These are phyloP conservation scores for Halictus quadricinctus DNA, from an alignment of 2,888 invertebrate species.

Conservation along the genomic window DNA sequence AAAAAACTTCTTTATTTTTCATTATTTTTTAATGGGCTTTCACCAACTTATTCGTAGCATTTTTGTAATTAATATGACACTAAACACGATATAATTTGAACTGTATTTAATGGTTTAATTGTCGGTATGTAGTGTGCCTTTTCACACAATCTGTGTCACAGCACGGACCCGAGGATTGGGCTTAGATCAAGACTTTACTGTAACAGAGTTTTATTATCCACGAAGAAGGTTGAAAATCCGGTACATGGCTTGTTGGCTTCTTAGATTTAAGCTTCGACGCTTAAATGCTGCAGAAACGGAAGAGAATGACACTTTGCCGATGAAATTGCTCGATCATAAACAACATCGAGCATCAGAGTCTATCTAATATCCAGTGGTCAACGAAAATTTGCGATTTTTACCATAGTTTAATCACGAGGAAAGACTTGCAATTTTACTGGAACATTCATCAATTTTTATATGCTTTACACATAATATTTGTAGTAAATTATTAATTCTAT, in stretches of 20 bases:
- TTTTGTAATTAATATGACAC: too few relatives aligned
- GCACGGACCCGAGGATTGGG: too few relatives aligned
- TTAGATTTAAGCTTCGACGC: constrained; percentile 67
- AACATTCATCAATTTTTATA: neutral
- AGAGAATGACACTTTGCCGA: neutral
- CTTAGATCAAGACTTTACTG: too few relatives aligned
- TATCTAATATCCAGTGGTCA: neutral
- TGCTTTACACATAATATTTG: neutral
- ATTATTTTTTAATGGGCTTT: too few relatives aligned
- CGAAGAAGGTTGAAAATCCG: constrained; percentile 26
- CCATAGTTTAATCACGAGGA: neutral
- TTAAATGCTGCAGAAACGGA: constrained; percentile 47
- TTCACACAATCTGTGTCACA: too few relatives aligned
- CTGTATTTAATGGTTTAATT: too few relatives aligned
- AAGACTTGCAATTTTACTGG: neutral
- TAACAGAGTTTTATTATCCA: neutral
- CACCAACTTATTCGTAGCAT: too few relatives aligned
- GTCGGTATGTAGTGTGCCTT: too few relatives aligned
- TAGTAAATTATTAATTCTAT: neutral
- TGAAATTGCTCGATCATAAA: constrained; percentile 4
- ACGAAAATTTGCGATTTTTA: neutral
- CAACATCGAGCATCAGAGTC: constrained; percentile 1
- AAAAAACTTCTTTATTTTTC: too few relatives aligned
- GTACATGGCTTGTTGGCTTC: constrained; percentile 64
- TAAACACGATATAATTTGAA: too few relatives aligned